phyloP scores from a whole-genome alignment of 2,113 vertebrate genomes.

The Corapipo altera region DNA sequence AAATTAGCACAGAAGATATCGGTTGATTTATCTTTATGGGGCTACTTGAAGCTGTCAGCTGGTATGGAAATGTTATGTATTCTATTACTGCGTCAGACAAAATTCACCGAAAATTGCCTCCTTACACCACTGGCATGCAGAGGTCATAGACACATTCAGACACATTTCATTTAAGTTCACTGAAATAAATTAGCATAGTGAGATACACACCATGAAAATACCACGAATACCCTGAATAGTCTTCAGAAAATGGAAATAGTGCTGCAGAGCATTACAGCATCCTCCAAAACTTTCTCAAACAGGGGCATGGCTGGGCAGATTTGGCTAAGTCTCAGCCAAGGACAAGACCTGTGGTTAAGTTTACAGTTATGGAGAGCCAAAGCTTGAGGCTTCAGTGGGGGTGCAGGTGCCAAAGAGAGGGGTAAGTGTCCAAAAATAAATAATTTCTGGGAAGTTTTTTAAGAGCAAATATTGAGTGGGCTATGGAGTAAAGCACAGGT shows the following conservation, averaged over 20 bases:
- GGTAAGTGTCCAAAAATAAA: accelerated
- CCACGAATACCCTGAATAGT: background rate
- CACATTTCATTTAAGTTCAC: accelerated
- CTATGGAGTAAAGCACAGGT: background rate
- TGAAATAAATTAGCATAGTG: background rate
- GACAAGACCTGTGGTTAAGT: background rate
- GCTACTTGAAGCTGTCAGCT: background rate
- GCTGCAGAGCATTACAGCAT: background rate
- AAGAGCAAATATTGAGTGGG: accelerated
- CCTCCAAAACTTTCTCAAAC: background rate
- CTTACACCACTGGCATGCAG: background rate
- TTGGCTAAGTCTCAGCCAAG: background rate
- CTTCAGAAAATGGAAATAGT: background rate
- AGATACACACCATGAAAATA: background rate
- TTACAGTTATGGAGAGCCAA: background rate
- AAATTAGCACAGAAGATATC: background rate
- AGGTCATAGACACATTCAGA: background rate
- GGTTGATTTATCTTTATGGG: background rate
- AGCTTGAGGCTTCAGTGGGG: background rate
- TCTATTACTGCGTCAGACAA: background rate
- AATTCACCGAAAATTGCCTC: background rate
- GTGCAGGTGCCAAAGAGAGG: background rate
- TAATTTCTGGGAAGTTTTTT: background rate
- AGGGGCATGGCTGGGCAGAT: background rate
- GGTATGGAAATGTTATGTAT: background rate